Base-by-base conservation (phyloP, 1,140 invertebrate species). In the Eurosta solidaginis region DNA sequence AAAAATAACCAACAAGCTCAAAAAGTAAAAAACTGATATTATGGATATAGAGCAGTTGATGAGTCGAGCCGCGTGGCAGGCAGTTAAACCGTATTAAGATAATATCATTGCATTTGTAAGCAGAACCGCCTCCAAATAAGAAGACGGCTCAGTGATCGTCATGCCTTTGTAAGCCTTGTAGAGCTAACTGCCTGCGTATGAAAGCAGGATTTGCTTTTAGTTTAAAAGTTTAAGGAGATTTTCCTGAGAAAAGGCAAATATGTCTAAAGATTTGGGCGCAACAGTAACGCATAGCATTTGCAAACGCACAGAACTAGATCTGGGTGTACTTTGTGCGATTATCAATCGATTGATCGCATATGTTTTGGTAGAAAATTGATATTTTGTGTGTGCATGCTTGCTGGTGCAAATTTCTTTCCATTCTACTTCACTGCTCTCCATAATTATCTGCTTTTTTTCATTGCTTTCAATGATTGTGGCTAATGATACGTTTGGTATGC, bases 401-500 rank as follows among this genome's bases (percentile, higher is more conserved):
- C 33, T 36, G n/a, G 12, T 33, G 7, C 7, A 59, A 3, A 59
- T 59, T 47, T 63, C 29, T 63, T n/a, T 63, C 54, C 2, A 36
- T 7, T 52, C 49, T 2, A 12, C 45, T 14, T n/a, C 45, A 47
- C 45, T 47, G 12, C 4, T 22, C 20, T 52, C 49, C n/a, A n/a
- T 25, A 22, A 27, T 52, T 49, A 17, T n/a, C n/a, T 49, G 20
- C 3, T 25, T 52, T 52, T n/a, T 4, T 10, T 14, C 9, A 22
- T 9, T 25, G 20, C 49, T 17, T 52, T 20, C n/a, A n/a, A n/a
- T 52, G 49, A 52, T 22, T 52, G 49, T 25, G 59, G 59, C 59
- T 68, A 68, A 68, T 68, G 59, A 68, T 68, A 68, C n/a, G 33
- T 68, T 68, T 40, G 33, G 33, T 68, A 29, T 68, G 33, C n/a